Evolutionary conservation across 2,113 vertebrate genomes (phyloP), one percentile per base, ranked within the genome.

Genomic region (Gobius niger): DNA sequence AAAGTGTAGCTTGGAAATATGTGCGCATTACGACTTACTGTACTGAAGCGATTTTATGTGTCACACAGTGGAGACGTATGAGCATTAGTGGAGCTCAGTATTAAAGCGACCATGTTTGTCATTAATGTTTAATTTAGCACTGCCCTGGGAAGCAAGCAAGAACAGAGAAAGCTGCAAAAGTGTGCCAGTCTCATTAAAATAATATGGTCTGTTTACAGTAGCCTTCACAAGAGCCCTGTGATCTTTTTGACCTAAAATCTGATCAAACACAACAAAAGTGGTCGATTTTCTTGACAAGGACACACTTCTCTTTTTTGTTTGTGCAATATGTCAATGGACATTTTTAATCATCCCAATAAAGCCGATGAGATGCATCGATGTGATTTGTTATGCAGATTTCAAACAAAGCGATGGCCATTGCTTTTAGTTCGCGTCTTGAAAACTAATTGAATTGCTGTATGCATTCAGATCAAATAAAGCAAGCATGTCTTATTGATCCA

Each of bases 161-260:
- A 78, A 68, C 64, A 82, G 77, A 72, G 68, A 62, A 80, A 70
- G 64, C 77, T 5, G 15, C 70, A 83, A 78, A 89, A 87, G 41
- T 84, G 83, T 85, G 86, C 84, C 82, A 81, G 72, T 81, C 84
- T 87, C 78, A 86, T 90, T 87, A 88, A 88, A 85, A 71, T 73
- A 41, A 77, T 71, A 74, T 73, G 51, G 66, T 70, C 7, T 81
- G 65, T 84, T 85, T 85, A 75, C 59, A 74, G 77, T 69, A 24
- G 52, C 52, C 5, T 24, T 47, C 67, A 63, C 15, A 62, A 42
- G 11, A 44, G 18, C 40, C 56, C 51, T 82, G 19, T 74, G 80
- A 69, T 75, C 63, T 42, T 74, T 68, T 67, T 24, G 34, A 57
- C 44, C 64, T 34, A 53, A 11, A 40, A 57, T 57, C 54, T 57